Conservation (phyloP, 2,797 vertebrate genomes). For the Antrozous pallidus region DNA sequence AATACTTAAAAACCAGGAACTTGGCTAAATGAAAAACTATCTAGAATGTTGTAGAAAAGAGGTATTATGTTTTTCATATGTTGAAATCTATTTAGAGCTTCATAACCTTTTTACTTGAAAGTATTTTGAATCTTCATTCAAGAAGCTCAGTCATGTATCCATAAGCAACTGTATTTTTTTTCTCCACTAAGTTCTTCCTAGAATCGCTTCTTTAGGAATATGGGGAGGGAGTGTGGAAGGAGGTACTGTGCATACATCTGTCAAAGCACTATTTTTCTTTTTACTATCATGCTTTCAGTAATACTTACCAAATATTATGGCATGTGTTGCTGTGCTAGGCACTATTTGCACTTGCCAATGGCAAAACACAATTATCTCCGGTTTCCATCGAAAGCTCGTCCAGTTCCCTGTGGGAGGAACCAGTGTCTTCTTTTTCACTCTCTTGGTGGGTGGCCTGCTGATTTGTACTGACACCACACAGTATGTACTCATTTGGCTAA, state of each 20-base stretch:
- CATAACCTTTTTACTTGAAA: slow-evolving; percentile 30
- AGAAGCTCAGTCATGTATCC: background rate
- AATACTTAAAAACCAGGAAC: slow-evolving; percentile 45
- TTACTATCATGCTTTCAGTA: background rate
- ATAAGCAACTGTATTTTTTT: background rate
- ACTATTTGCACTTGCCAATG: slow-evolving; percentile 52
- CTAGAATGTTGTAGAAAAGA: slow-evolving; percentile 15
- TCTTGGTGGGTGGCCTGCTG: slow-evolving; percentile 74
- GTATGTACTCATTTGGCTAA: slow-evolving; percentile 14
- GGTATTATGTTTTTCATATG: background rate
- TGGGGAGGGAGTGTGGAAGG: background rate
- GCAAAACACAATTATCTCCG: slow-evolving; percentile 50
- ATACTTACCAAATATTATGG: slow-evolving; percentile 46
- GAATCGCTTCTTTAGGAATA: slow-evolving; percentile 22
- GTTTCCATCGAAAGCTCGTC: slow-evolving; percentile 56
- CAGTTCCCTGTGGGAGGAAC: slow-evolving; percentile 44
- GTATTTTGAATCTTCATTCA: background rate
- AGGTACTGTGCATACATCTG: background rate
- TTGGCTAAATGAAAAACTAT: slow-evolving; percentile 32
- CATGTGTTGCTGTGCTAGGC: background rate
- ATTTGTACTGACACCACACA: background rate
- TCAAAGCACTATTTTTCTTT: slow-evolving; percentile 6
- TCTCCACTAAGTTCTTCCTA: background rate
- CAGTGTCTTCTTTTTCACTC: slow-evolving; percentile 35
- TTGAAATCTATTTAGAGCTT: background rate